phyloP scores from a whole-genome alignment of 2,113 vertebrate species.

The Ranitomeya imitator region DNA sequence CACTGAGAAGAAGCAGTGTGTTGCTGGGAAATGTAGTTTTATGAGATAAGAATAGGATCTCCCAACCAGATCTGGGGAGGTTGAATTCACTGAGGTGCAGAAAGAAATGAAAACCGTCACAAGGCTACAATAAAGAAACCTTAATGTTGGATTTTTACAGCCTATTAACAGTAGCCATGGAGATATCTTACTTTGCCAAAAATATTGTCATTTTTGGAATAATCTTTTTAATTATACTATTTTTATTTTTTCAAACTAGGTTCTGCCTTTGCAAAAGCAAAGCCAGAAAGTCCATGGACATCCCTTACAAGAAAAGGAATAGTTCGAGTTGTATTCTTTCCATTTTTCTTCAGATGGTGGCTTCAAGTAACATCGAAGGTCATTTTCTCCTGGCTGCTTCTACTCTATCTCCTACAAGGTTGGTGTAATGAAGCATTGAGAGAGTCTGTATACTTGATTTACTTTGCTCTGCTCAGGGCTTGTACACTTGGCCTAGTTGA shows the following conservation, averaged over 20 bases:
- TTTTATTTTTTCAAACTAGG: conserved; percentile 69
- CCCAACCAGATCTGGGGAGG: no score
- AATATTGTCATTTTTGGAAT: no score
- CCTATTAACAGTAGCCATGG: no score
- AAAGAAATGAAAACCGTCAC: no score
- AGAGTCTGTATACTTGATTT: neutral
- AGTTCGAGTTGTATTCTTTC: conserved; percentile 95
- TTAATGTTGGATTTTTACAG: neutral
- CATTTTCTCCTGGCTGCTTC: conserved; percentile 91
- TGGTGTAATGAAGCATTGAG: conserved; percentile 28
- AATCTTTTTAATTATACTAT: neutral
- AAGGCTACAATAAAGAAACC: no score
- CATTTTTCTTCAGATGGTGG: conserved; percentile 98
- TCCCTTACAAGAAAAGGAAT: conserved; percentile 96
- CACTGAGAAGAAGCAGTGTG: no score
- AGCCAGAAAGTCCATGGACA: conserved; percentile 98
- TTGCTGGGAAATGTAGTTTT: no score
- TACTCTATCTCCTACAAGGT: conserved; percentile 97
- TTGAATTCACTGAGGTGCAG: no score
- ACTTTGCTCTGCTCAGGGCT: neutral
- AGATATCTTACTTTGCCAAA: no score
- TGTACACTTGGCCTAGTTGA: neutral
- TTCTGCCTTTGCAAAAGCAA: conserved; percentile 97
- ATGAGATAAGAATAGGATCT: no score
- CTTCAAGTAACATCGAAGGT: conserved; percentile 94